These are phyloP conservation scores for Gymnoscopelus braueri DNA, from an alignment of 2,797 vertebrate genomes.

Conservation along the genomic window DNA sequence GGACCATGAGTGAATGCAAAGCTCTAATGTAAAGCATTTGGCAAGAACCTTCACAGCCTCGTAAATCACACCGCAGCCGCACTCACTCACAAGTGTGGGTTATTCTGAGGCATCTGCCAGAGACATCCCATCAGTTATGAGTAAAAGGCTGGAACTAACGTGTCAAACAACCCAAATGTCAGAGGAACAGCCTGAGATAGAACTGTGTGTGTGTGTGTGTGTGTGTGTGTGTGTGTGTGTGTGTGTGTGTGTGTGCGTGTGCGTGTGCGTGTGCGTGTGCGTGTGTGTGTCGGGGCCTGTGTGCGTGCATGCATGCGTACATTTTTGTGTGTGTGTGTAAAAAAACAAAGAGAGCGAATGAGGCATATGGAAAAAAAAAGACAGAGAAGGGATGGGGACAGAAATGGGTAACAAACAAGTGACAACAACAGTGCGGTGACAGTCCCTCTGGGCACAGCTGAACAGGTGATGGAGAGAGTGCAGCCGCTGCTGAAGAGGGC, in stretches of 20 bases:
- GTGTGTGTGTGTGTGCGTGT: neutral
- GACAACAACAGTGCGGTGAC: slow-evolving; percentile 23
- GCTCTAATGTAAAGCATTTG: slow-evolving; percentile 13
- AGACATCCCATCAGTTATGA: slow-evolving; percentile 68
- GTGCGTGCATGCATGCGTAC: no score
- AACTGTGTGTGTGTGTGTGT: slow-evolving; percentile 21
- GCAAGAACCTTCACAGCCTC: slow-evolving; percentile 28
- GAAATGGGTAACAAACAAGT: slow-evolving; percentile 30
- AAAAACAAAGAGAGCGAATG: neutral
- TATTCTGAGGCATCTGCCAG: slow-evolving; percentile 56
- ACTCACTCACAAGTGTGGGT: slow-evolving; percentile 62
- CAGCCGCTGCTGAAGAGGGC: slow-evolving; percentile 41
- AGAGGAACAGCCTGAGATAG: slow-evolving; percentile 38
- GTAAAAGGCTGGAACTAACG: slow-evolving; percentile 59
- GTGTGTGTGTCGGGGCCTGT: slow-evolving; percentile 6
- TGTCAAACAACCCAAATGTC: slow-evolving; percentile 69
- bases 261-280: slow-evolving; percentile 15
- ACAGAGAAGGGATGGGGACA: slow-evolving; percentile 24
- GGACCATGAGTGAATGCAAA: slow-evolving; percentile 1
- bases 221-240: slow-evolving; percentile 8
- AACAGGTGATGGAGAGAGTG: slow-evolving; percentile 55
- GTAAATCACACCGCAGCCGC: slow-evolving; percentile 61
- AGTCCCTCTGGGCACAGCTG: slow-evolving; percentile 50
- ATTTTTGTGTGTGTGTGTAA: no score
- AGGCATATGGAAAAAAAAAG: slow-evolving; percentile 13